These are phyloP conservation scores for Nomada ruficornis DNA, from an alignment of 2,888 invertebrate genomes.

Conservation along the genomic window DNA sequence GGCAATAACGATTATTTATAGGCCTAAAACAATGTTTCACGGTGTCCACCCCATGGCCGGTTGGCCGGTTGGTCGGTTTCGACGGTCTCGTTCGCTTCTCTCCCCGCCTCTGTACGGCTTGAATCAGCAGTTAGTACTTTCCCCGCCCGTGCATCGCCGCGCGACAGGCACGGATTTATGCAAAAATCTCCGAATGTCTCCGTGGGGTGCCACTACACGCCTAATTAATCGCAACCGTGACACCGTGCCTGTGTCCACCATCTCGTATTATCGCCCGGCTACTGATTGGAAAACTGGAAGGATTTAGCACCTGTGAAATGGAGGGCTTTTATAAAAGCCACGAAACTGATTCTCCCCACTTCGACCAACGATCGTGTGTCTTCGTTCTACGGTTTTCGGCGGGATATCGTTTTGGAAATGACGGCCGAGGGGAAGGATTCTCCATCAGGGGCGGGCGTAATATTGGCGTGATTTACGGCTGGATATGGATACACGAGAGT, in stretches of 20 bases:
- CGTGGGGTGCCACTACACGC: constrained; percentile 56
- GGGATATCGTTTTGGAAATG: constrained; percentile 31
- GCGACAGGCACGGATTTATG: constrained; percentile 70
- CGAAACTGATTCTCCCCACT: constrained; percentile 31
- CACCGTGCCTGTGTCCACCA: not conserved
- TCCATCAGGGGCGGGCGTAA: constrained; percentile 47
- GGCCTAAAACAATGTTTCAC: constrained; percentile 82
- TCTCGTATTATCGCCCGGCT: constrained; percentile 39
- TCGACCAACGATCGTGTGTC: constrained; percentile 40
- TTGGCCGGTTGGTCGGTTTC: constrained; percentile 5
- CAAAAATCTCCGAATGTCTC: constrained; percentile 74
- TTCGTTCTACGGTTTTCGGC: constrained; percentile 29
- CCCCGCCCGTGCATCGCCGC: constrained; percentile 33
- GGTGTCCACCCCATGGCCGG: constrained; percentile 74
- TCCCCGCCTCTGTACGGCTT: constrained; percentile 46
- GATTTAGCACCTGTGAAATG: constrained; percentile 64
- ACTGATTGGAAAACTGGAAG: constrained; percentile 65
- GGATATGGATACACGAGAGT: not conserved
- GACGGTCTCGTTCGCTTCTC: constrained; percentile 41
- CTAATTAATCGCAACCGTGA: constrained; percentile 64
- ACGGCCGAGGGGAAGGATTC: constrained; percentile 13
- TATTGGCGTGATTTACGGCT: constrained; percentile 62
- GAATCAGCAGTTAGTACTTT: constrained; percentile 76
- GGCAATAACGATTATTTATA: constrained; percentile 83
- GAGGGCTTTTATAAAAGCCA: constrained; percentile 55